phyloP scores from a whole-genome alignment of 2,888 invertebrate species.

The Dromius quadrimaculatus region DNA sequence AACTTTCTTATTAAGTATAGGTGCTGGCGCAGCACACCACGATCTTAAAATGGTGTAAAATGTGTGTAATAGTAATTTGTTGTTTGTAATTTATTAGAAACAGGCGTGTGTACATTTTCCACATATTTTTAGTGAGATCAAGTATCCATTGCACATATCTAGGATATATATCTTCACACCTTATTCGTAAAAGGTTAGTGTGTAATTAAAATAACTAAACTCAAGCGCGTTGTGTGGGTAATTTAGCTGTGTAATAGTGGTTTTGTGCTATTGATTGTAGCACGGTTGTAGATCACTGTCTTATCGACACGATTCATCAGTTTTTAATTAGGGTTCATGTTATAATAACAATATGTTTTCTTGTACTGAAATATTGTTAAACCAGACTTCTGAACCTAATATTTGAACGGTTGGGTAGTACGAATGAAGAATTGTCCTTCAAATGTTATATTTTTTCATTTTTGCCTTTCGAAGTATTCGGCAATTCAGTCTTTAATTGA shows the following conservation, averaged over 20 bases:
- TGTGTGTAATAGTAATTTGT: constrained; percentile 18
- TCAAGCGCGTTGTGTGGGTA: neutral
- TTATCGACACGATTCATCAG: neutral
- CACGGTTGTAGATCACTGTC: constrained; percentile 20
- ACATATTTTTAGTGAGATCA: constrained; percentile 4
- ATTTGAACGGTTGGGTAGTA: no score
- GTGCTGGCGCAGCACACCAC: neutral
- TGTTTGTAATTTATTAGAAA: constrained; percentile 28
- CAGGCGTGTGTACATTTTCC: constrained; percentile 8
- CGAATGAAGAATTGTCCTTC: no score
- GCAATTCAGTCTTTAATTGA: no score
- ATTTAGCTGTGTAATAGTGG: constrained; percentile 15
- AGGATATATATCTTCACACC: constrained; percentile 25
- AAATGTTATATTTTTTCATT: no score
- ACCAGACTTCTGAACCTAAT: no score
- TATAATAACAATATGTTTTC: no score
- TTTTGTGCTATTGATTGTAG: constrained; percentile 23
- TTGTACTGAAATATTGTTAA: no score
- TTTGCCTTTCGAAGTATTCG: no score
- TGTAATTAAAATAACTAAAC: constrained; percentile 34
- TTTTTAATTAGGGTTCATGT: constrained; percentile 27
- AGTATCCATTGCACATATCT: constrained; percentile 8
- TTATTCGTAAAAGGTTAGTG: constrained; percentile 12
- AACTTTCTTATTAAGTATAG: neutral
- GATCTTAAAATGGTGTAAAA: neutral